phyloP scores from a whole-genome alignment of 2,888 invertebrate genomes.

The Aethes cnicana region DNA sequence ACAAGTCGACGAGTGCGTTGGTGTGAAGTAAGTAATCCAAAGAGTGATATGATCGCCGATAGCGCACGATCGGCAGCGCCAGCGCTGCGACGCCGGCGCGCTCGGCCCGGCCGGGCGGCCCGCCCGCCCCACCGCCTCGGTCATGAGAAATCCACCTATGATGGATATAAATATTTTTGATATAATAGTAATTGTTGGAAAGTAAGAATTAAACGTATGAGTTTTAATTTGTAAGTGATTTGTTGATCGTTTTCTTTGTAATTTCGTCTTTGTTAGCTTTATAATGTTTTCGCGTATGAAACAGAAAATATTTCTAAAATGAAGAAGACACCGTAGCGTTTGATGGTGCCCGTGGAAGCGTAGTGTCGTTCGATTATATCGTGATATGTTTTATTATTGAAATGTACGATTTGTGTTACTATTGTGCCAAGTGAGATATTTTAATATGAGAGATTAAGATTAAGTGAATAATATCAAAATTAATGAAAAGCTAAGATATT shows the following conservation, averaged over 20 bases:
- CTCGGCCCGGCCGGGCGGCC: constrained; percentile 26
- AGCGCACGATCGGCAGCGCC: constrained; percentile 46
- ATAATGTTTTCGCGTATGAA: constrained; percentile 73
- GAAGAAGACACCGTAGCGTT: constrained; percentile 62
- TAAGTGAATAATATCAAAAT: constrained; percentile 81
- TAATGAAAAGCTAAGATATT: constrained; percentile 75
- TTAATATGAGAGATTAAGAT: constrained; percentile 77
- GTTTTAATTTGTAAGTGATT: constrained; percentile 79
- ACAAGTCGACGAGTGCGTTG: constrained; percentile 52
- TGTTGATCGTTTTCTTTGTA: constrained; percentile 80
- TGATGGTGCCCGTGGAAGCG: constrained; percentile 56
- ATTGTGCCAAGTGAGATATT: constrained; percentile 82
- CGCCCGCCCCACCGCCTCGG: constrained; percentile 37
- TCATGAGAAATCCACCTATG: constrained; percentile 47
- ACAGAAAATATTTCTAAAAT: constrained; percentile 55
- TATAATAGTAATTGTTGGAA: constrained; percentile 75
- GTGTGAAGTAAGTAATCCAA: constrained; percentile 67
- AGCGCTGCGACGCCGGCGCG: constrained; percentile 11
- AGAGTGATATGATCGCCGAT: constrained; percentile 57
- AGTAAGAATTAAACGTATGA: constrained; percentile 72
- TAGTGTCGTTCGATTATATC: constrained; percentile 59
- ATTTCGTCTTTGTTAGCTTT: constrained; percentile 80
- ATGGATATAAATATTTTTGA: constrained; percentile 70
- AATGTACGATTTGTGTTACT: constrained; percentile 75
- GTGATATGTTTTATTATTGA: constrained; percentile 65